Conservation (phyloP, 1,140 invertebrate species). For the Heliconius congener region DNA sequence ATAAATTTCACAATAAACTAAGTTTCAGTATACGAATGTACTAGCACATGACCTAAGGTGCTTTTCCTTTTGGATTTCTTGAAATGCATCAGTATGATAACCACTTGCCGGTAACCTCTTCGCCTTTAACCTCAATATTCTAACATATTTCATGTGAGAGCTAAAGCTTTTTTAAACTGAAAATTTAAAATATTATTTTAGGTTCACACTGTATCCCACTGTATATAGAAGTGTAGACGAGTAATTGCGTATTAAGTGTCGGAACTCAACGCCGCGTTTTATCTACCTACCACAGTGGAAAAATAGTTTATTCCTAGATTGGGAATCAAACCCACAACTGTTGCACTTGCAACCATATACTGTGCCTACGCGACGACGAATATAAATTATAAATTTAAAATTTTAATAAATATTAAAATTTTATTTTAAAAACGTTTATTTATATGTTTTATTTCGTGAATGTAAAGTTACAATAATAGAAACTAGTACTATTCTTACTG, state of each 20-base stretch:
- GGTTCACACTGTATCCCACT: no score
- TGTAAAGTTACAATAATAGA: not conserved
- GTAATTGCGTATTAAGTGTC: no score
- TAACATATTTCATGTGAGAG: conserved; percentile 8
- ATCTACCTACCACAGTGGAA: no score
- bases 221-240: no score
- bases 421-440: not conserved
- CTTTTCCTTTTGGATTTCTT: conserved; percentile 18
- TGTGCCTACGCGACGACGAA: no score
- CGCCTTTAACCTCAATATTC: conserved; percentile 26
- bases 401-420: no score
- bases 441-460: not conserved
- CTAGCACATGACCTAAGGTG: not conserved
- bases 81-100: conserved; percentile 16
- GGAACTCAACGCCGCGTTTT: no score
- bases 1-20: not conserved
- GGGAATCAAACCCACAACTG: no score
- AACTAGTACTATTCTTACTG: not conserved
- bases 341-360: no score
- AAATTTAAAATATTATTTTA: no score
- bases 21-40: not conserved
- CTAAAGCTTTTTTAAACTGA: not conserved
- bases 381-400: no score
- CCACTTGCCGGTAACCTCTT: conserved; percentile 3
- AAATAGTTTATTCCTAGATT: no score